These are phyloP conservation scores for Caretta caretta DNA, from an alignment of 2,113 vertebrate genomes.

Conservation along the genomic window DNA sequence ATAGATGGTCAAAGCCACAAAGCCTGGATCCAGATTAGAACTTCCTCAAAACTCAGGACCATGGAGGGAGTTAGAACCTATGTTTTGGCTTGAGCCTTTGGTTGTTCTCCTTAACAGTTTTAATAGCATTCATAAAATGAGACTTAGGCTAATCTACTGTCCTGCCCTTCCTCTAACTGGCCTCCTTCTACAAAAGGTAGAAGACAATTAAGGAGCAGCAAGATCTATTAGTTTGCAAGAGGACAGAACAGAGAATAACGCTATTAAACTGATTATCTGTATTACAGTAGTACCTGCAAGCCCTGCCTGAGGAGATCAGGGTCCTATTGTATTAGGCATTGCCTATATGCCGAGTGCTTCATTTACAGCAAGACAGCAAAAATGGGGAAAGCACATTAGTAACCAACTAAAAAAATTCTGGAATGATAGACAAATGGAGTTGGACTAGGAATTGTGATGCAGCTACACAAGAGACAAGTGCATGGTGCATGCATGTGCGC, in stretches of 20 bases:
- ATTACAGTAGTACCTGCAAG: neutral
- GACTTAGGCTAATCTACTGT: neutral
- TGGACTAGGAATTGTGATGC: neutral
- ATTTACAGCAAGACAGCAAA: neutral
- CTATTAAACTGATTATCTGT: neutral
- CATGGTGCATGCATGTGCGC: too few species aligned
- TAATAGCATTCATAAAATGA: neutral
- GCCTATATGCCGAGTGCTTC: neutral
- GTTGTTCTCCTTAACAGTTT: neutral
- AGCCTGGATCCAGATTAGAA: neutral
- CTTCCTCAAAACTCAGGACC: neutral
- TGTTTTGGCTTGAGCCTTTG: neutral
- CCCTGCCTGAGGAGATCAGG: neutral
- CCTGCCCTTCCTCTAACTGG: too few species aligned
- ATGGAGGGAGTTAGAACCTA: neutral
- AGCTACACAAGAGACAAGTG: neutral
- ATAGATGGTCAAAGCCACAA: neutral
- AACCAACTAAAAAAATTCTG: neutral
- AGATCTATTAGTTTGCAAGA: neutral
- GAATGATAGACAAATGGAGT: neutral
- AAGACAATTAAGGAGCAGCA: neutral
- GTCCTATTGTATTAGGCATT: neutral
- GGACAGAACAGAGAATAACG: neutral
- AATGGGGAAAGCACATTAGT: neutral
- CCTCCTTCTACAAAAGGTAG: neutral